Conservation (phyloP, 1,140 invertebrate genomes). For the Plectus sambesii region DNA sequence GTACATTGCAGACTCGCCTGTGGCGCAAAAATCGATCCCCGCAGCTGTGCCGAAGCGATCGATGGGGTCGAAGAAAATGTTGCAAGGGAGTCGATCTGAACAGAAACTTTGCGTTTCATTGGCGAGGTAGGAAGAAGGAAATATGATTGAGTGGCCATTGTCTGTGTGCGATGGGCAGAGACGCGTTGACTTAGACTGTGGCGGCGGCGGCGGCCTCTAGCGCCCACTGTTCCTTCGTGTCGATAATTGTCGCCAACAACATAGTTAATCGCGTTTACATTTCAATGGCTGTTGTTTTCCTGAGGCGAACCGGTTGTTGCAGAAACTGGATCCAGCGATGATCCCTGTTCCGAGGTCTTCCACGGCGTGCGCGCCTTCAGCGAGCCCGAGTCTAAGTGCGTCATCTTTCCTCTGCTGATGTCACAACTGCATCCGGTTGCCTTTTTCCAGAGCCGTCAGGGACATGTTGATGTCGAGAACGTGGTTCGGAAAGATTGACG, state of each 20-base stretch:
- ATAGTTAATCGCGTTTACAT: too few relatives aligned
- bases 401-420: not conserved
- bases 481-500: constrained; percentile 39
- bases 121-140: constrained; percentile 31
- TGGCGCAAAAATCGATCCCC: constrained; percentile 41
- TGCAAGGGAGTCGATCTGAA: constrained; percentile 41
- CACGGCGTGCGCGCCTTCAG: constrained; percentile 40
- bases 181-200: too few relatives aligned
- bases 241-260: too few relatives aligned
- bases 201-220: too few relatives aligned
- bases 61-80: constrained; percentile 35
- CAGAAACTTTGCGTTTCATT: constrained; percentile 43
- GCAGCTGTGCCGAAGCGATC: constrained; percentile 30
- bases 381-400: constrained; percentile 38
- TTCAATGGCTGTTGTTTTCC: constrained; percentile 20
- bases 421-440: not conserved
- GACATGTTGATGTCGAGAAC: constrained; percentile 38
- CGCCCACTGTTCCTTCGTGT: too few relatives aligned
- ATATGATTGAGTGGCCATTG: too few relatives aligned
- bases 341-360: constrained; percentile 45
- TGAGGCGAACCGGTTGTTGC: constrained; percentile 15
- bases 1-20: constrained; percentile 29
- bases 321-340: constrained; percentile 42
- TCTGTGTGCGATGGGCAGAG: too few relatives aligned
- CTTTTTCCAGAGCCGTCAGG: constrained; percentile 29